Base-by-base conservation (phyloP, 2,113 vertebrate species). In the Indri indri region DNA sequence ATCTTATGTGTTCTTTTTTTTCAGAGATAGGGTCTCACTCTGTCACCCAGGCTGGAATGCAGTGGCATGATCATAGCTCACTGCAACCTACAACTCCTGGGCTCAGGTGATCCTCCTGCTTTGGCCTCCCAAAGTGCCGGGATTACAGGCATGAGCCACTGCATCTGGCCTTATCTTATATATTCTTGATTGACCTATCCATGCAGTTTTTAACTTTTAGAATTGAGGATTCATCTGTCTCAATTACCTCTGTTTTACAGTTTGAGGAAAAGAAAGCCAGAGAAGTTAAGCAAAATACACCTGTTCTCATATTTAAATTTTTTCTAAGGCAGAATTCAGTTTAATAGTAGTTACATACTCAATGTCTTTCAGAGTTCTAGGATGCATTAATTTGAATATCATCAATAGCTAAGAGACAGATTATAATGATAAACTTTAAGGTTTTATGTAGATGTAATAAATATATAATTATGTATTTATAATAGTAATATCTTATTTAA, bases 221-320 rank as follows among this genome's bases (percentile, higher is more conserved):
- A 66, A 71, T 92, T 92, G n/a, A n/a, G n/a, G 27, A 80, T 90
- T 93, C 6, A 71, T 95, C 34, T 92, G 40, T 95, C 83, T 20
- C 4, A 79, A 0, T 88, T 84, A 81, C 22, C 20, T 94, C n/a
- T 86, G 12, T 91, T 91, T 96, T 84, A 37, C 84, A 83, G 57
- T 59, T 86, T 70, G 40, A 68, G 57, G 42, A 95, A 86, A 86
- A n/a, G 57, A 95, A 96, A 66, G 40, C 22, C 50, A 89, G 88
- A 52, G 8, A 84, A 88, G 6, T 70, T 82, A 90, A 95, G 50
- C n/a, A 50, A 59, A 91, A 94, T 65, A 42, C 18, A 27, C 7
- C 84, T n/a, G 16, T 95, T 88, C 34, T 98, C 52, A 54, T 88
- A 85, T 65, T 95, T 97, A 57, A 68, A 59, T 84, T 97, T 27